phyloP scores from a whole-genome alignment of 2,113 vertebrate species.

The Campylomormyrus tamandua region DNA sequence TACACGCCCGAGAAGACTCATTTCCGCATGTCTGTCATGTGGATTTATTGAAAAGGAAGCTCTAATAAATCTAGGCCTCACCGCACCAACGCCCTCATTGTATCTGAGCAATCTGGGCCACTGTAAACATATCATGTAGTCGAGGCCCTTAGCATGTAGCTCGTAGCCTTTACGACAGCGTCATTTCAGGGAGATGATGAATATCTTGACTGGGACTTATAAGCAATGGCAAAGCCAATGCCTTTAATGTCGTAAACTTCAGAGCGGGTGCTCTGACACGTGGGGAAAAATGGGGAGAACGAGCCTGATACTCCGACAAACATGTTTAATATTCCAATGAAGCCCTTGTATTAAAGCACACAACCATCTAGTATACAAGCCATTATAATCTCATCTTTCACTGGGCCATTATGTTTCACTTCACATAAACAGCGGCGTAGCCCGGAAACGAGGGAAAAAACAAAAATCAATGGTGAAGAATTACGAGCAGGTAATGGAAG shows the following conservation, averaged over 20 bases:
- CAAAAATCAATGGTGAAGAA: constrained; percentile 31
- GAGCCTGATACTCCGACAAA: neutral
- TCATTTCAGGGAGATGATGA: neutral
- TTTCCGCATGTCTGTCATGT: neutral
- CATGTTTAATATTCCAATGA: constrained; percentile 14
- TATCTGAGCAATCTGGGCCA: neutral
- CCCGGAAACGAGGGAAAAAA: constrained; percentile 21
- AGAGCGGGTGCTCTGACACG: neutral
- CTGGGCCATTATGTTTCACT: neutral
- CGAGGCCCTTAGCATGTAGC: neutral
- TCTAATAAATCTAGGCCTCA: neutral
- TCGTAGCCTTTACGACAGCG: neutral
- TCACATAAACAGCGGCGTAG: constrained; percentile 15
- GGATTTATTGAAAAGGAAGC: neutral
- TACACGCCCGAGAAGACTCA: neutral
- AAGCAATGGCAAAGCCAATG: neutral
- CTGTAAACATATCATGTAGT: neutral
- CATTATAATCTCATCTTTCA: constrained; percentile 19
- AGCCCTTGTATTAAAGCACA: neutral
- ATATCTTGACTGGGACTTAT: neutral
- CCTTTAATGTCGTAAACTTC: neutral
- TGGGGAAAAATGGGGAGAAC: neutral
- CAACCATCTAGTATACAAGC: neutral
- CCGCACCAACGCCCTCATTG: neutral
- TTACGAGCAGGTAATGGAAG: constrained; percentile 32